phyloP scores from a whole-genome alignment of 1,140 invertebrate species.

The Drosophila pallidifrons region DNA sequence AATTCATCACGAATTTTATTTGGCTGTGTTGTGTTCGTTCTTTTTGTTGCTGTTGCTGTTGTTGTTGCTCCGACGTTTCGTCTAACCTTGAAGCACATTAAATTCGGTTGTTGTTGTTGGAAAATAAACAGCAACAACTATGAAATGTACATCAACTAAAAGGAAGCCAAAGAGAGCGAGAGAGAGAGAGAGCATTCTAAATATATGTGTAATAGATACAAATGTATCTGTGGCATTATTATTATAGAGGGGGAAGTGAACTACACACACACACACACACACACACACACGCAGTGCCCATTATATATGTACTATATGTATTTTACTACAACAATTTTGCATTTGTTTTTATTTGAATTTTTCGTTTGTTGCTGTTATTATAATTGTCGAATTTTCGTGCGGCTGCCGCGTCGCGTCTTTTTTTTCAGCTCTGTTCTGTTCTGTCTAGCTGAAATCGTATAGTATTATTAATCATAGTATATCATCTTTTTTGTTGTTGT shows the following conservation, averaged over 20 bases:
- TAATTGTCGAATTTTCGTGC: conserved; percentile 63
- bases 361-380: conserved; percentile 33
- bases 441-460: conserved; percentile 63
- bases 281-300: not conserved
- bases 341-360: conserved; percentile 18
- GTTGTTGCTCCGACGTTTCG: conserved; percentile 38
- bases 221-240: conserved; percentile 31
- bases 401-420: conserved; percentile 26
- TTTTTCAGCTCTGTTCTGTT: conserved; percentile 18
- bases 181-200: conserved; percentile 38
- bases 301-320: not conserved
- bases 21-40: conserved; percentile 57
- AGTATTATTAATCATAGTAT: conserved; percentile 10
- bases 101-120: conserved; percentile 54
- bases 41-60: conserved; percentile 40
- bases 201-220: conserved; percentile 40
- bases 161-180: conserved; percentile 12
- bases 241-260: conserved; percentile 9
- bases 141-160: conserved; percentile 25
- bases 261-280: conserved; percentile 5
- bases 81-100: conserved; percentile 80
- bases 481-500: conserved; percentile 54
- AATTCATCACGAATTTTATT: conserved; percentile 82
- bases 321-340: conserved; percentile 18
- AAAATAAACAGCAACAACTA: conserved; percentile 44